phyloP scores from a whole-genome alignment of 2,113 vertebrate genomes.

The Corydoras sp. region DNA sequence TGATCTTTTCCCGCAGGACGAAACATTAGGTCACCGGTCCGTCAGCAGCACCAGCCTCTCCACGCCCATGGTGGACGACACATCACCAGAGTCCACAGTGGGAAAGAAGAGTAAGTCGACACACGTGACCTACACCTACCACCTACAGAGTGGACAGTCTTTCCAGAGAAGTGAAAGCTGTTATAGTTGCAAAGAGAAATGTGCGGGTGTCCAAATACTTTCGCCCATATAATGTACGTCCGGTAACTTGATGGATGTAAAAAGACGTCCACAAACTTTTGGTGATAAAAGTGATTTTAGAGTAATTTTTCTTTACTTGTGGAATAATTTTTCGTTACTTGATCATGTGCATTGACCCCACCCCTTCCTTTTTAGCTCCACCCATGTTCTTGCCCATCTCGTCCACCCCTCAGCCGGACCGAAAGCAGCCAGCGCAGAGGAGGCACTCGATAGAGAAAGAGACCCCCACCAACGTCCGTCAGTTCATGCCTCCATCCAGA shows the following conservation, averaged over 20 bases:
- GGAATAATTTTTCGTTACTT: too few species aligned
- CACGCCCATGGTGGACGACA: conserved; percentile 78
- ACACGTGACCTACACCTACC: too few species aligned
- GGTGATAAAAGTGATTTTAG: too few species aligned
- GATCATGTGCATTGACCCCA: neutral
- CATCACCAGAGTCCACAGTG: conserved; percentile 69
- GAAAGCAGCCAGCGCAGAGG: conserved; percentile 81
- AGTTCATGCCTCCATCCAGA: conserved; percentile 81
- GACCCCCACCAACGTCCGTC: conserved; percentile 87
- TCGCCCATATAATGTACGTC: too few species aligned
- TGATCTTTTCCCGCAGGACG: conserved; percentile 70
- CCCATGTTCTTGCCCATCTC: conserved; percentile 95
- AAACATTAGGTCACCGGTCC: conserved; percentile 69
- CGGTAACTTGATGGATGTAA: too few species aligned
- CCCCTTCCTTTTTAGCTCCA: conserved; percentile 67
- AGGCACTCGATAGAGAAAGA: conserved; percentile 98
- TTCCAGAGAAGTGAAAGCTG: too few species aligned
- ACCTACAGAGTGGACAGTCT: too few species aligned
- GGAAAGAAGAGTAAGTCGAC: conserved; percentile 83
- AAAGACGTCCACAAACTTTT: too few species aligned
- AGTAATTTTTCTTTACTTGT: too few species aligned
- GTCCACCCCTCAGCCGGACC: conserved; percentile 94
- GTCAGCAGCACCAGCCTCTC: conserved; percentile 83
- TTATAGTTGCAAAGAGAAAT: too few species aligned
- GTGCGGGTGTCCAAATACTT: too few species aligned